phyloP scores from a whole-genome alignment of 2,888 invertebrate species.

The Neuroscelio doddi region DNA sequence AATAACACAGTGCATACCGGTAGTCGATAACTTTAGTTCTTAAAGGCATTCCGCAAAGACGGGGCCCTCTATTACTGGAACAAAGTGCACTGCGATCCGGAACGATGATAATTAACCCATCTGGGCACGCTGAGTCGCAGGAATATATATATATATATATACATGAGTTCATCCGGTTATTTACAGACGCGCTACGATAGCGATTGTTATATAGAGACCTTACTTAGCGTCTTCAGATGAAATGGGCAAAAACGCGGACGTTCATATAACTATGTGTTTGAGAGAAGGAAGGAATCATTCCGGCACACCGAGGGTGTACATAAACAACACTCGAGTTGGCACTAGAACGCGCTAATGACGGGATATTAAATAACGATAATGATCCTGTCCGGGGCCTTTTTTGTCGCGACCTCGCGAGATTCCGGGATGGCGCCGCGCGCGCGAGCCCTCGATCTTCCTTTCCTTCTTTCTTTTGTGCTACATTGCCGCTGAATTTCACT shows the following conservation, averaged over 20 bases:
- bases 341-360: conserved; percentile 70
- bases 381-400: conserved; percentile 62
- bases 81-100: conserved; percentile 48
- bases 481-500: conserved; percentile 57
- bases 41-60: conserved; percentile 46
- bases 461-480: conserved; percentile 22
- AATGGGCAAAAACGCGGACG: conserved; percentile 27
- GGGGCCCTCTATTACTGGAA: conserved; percentile 45
- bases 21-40: conserved; percentile 58
- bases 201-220: conserved; percentile 44
- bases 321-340: conserved; percentile 67
- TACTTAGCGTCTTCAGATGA: conserved; percentile 5
- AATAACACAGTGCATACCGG: conserved; percentile 54
- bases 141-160: conserved; percentile 29
- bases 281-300: conserved; percentile 49
- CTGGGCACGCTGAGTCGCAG: conserved; percentile 46
- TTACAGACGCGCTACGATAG: conserved; percentile 44
- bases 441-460: conserved; percentile 37
- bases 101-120: conserved; percentile 66
- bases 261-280: conserved; percentile 17
- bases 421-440: conserved; percentile 45
- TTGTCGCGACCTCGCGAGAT: conserved; percentile 46
- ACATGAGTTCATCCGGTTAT: conserved; percentile 21
- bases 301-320: conserved; percentile 56
- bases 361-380: conserved; percentile 72